Conservation (phyloP, 2,888 invertebrate species). For the Nemurella pictetii region DNA sequence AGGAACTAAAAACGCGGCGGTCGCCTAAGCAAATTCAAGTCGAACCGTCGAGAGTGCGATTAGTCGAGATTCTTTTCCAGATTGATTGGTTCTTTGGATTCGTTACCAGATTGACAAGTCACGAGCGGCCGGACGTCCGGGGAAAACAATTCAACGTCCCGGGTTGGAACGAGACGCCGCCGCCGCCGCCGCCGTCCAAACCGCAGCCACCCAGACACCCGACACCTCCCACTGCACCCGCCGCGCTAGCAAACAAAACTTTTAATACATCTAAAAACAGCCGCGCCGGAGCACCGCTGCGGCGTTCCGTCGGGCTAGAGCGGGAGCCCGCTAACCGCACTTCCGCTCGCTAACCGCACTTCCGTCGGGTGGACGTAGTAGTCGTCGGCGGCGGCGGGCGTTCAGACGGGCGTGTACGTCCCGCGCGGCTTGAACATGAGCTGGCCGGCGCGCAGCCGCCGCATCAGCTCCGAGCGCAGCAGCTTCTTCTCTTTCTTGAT, state of each 20-base stretch:
- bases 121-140: background rate
- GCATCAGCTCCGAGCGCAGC: constrained; percentile 74
- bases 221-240: too few relatives aligned
- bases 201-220: background rate
- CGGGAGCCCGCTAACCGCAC: background rate
- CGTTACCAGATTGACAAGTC: too few relatives aligned
- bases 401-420: constrained; percentile 84
- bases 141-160: background rate
- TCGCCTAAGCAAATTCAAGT: background rate
- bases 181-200: too few relatives aligned
- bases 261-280: too few relatives aligned
- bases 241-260: too few relatives aligned
- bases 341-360: background rate
- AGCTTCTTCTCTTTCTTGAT: constrained; percentile 90
- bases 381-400: background rate
- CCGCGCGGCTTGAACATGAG: constrained; percentile 84
- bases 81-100: too few relatives aligned
- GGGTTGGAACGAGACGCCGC: too few relatives aligned
- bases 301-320: background rate
- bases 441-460: constrained; percentile 74
- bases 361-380: background rate
- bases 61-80: background rate
- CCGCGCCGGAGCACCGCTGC: too few relatives aligned
- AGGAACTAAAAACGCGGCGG: background rate
- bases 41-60: background rate